These are phyloP conservation scores for Enoplosus armatus DNA, from an alignment of 2,797 vertebrate species.

Conservation along the genomic window DNA sequence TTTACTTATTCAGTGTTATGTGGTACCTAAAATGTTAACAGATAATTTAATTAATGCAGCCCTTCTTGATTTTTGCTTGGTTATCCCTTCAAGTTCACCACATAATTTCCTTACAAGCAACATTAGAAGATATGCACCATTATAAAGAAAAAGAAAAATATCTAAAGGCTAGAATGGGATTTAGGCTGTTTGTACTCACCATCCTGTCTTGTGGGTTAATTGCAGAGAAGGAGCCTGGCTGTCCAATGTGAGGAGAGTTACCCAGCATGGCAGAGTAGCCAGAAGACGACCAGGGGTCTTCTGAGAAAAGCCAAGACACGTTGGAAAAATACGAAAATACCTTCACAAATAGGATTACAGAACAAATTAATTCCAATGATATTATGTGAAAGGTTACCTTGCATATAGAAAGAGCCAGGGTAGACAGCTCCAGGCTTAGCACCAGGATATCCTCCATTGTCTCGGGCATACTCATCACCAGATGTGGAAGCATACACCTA, in stretches of 20 bases:
- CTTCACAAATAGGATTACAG: slow-evolving; percentile 8
- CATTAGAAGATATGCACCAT: background rate
- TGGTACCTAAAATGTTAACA: background rate
- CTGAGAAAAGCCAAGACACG: slow-evolving; percentile 76
- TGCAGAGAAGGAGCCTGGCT: slow-evolving; percentile 89
- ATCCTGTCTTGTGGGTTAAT: slow-evolving; percentile 96
- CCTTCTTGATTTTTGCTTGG: no score
- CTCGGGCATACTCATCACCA: slow-evolving; percentile 94
- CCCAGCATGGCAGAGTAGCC: slow-evolving; percentile 93
- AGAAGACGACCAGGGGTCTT: slow-evolving; percentile 94
- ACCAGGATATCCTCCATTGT: slow-evolving; percentile 89
- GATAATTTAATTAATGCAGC: background rate
- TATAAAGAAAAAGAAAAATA: background rate
- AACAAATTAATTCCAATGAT: background rate
- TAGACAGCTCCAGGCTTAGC: slow-evolving; percentile 92
- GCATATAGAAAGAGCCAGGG: slow-evolving; percentile 95
- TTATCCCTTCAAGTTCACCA: background rate
- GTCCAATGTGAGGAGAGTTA: slow-evolving; percentile 89
- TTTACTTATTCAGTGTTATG: background rate
- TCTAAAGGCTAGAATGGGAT: background rate
- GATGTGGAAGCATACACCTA: slow-evolving; percentile 97
- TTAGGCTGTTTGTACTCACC: slow-evolving; percentile 82
- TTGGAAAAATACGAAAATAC: slow-evolving; percentile 34
- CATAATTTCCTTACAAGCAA: background rate
- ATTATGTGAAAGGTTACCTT: slow-evolving; percentile 83